A percentile compares a stretch with the other conserved stretches of the same genome.
phyloP scores from a whole-genome alignment of 2,113 vertebrate species.

The Lagopus muta region DNA sequence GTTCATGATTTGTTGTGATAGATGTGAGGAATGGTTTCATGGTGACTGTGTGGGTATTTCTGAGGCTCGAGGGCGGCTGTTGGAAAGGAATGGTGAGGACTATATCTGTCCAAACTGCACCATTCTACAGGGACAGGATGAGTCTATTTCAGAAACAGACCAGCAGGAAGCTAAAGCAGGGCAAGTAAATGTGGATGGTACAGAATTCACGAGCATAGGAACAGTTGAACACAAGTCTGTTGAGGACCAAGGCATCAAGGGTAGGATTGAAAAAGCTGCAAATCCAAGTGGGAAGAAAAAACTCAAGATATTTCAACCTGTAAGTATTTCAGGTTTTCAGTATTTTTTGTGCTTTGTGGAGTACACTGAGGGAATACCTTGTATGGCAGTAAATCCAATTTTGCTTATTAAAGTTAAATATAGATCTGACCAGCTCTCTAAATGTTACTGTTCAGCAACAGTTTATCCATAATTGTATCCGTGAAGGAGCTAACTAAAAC shows the following conservation, averaged over 20 bases:
- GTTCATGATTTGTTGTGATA: slow-evolving; percentile 95
- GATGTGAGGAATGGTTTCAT: slow-evolving; percentile 94
- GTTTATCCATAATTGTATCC: not conserved
- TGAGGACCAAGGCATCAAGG: slow-evolving; percentile 87
- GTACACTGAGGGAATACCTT: not conserved
- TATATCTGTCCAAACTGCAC: slow-evolving; percentile 91
- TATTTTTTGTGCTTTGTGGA: not conserved
- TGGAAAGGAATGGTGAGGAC: slow-evolving; percentile 87
- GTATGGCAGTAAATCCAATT: not conserved
- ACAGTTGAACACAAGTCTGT: slow-evolving; percentile 73
- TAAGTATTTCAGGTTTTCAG: slow-evolving; percentile 76
- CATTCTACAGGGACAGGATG: slow-evolving; percentile 85
- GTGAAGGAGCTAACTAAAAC: not conserved
- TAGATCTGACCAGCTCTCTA: not conserved
- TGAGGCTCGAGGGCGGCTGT: slow-evolving; percentile 81
- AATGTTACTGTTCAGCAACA: not conserved
- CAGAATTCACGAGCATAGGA: slow-evolving; percentile 77
- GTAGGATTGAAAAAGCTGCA: slow-evolving; percentile 84
- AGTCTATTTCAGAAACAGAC: slow-evolving; percentile 58
- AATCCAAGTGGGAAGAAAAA: slow-evolving; percentile 98
- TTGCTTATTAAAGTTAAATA: not conserved
- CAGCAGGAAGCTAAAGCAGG: slow-evolving; percentile 55
- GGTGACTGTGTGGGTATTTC: slow-evolving; percentile 91
- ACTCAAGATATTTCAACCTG: slow-evolving; percentile 99
- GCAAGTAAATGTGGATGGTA: slow-evolving; percentile 58